Conservation (phyloP, 2,888 invertebrate species). For the Callyntrura sp. region DNA sequence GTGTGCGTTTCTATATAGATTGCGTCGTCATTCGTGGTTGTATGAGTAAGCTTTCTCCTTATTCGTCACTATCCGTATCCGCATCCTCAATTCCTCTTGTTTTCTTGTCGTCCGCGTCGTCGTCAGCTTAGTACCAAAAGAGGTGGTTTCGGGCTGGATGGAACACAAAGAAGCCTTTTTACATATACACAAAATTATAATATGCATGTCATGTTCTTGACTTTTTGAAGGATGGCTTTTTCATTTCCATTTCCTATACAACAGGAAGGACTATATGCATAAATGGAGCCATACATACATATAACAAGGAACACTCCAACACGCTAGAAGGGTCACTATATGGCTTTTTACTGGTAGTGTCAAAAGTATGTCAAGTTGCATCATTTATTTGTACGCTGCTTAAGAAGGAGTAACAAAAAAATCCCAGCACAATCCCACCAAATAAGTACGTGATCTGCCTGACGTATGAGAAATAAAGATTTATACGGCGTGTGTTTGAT, state of each 20-base stretch:
- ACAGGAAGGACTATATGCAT: neutral
- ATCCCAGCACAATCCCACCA: neutral
- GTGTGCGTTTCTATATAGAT: too few species aligned
- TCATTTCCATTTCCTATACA: conserved; percentile 11
- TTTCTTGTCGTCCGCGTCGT: too few species aligned
- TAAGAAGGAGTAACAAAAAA: neutral
- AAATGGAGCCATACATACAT: neutral
- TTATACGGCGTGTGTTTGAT: neutral
- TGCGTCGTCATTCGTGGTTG: neutral
- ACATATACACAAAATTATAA: neutral
- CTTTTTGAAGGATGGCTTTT: conserved; percentile 37
- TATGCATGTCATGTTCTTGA: conserved; percentile 27
- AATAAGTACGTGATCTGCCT: conserved; percentile 24
- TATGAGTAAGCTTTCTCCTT: conserved; percentile 15
- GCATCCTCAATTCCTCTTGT: neutral
- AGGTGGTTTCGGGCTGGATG: neutral
- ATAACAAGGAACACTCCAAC: too few species aligned
- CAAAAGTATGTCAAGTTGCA: conserved; percentile 43
- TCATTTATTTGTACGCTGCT: conserved; percentile 14
- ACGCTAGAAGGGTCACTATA: too few species aligned
- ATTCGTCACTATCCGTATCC: neutral
- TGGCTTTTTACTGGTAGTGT: neutral
- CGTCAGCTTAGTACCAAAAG: too few species aligned
- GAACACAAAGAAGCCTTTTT: conserved; percentile 36
- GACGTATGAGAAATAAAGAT: neutral